A percentile compares a stretch with the other conserved stretches of the same genome.
phyloP scores from a whole-genome alignment of 2,113 vertebrate species.

The Xiphophorus maculatus region DNA sequence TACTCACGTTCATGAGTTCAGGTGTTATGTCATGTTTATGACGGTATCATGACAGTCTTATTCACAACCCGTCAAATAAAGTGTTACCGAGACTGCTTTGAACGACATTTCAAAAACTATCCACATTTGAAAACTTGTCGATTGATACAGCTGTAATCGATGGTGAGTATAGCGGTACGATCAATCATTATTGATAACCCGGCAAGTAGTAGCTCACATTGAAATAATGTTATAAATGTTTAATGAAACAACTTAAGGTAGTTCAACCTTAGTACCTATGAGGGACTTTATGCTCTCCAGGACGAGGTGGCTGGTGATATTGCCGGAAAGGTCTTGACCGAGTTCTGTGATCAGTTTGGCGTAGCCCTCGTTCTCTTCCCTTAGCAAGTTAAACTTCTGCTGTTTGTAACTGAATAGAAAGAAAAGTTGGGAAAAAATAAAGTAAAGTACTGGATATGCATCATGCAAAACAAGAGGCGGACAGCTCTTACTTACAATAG shows the following conservation, averaged over 20 bases:
- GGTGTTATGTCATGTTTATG: too few species aligned
- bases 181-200: not conserved
- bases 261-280: constrained; percentile 86
- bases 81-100: not conserved
- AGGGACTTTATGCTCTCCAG: constrained; percentile 99
- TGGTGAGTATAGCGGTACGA: not conserved
- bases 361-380: constrained; percentile 99
- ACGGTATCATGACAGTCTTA: too few species aligned
- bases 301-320: constrained; percentile 92
- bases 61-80: too few species aligned
- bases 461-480: not conserved
- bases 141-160: not conserved
- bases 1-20: too few species aligned
- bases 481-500: constrained; percentile 90
- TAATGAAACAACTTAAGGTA: not conserved
- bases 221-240: not conserved
- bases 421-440: not conserved
- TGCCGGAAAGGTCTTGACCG: constrained; percentile 95
- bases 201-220: too few species aligned
- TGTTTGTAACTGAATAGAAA: constrained; percentile 90
- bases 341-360: constrained; percentile 97
- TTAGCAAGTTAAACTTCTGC: constrained; percentile 98
- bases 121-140: not conserved
- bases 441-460: not conserved
- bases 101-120: too few species aligned